Percentiles rank a stretch among this genome's conserved stretches.
Conservation (phyloP, 2,888 invertebrate genomes). For the Chironomus riparius region DNA sequence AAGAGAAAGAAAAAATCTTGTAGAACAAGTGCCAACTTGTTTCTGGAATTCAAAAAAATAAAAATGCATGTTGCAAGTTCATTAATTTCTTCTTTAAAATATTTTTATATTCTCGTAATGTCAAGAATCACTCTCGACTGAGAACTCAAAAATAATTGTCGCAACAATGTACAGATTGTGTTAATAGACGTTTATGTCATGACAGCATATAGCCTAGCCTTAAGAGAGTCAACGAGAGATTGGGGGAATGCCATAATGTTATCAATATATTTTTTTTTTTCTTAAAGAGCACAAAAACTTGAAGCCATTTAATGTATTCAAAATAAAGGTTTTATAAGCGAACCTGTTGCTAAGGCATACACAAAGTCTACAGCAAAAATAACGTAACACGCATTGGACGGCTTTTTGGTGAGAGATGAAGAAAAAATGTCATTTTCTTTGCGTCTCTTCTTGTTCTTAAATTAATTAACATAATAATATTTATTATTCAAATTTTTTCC, state of each 20-base stretch:
- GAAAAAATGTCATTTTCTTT: background rate
- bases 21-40: conserved; percentile 25
- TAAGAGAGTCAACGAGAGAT: background rate
- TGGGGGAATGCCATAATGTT: background rate
- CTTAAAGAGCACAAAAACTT: background rate
- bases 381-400: background rate
- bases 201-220: background rate
- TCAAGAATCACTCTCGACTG: background rate
- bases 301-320: background rate
- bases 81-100: background rate
- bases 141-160: background rate
- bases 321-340: background rate
- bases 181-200: background rate
- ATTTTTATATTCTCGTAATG: background rate
- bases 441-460: conserved; percentile 4
- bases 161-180: background rate
- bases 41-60: conserved; percentile 6
- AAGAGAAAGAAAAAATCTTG: conserved; percentile 13
- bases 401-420: background rate
- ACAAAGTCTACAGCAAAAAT: background rate
- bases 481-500: conserved; percentile 7
- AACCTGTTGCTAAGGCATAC: conserved; percentile 24
- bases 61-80: conserved; percentile 8
- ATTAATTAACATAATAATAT: conserved; percentile 16
- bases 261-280: background rate